Percentiles rank a stretch among this genome's conserved stretches.
Conservation (phyloP, 2,888 invertebrate genomes). For the Diaprepes abbreviatus region DNA sequence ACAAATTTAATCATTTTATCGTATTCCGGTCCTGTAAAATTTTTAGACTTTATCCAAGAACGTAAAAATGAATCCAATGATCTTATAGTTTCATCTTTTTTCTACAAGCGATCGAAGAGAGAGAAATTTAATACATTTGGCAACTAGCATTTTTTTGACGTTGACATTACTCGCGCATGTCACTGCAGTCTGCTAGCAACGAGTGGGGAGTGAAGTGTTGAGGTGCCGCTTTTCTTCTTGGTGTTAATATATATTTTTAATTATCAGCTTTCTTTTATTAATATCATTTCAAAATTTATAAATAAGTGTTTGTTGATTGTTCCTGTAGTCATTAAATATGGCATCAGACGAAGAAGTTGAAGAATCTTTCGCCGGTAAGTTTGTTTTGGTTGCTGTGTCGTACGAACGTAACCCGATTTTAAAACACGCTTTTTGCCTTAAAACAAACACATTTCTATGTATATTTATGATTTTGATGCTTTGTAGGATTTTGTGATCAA, state of each 20-base stretch:
- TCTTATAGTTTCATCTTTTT: not conserved
- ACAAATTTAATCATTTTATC: too few species aligned
- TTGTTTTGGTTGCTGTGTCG: constrained; percentile 57
- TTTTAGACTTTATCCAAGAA: too few species aligned
- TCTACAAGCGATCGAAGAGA: not conserved
- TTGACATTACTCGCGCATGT: constrained; percentile 32
- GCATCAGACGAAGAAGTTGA: constrained; percentile 92
- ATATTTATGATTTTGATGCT: not conserved
- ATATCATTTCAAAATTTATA: constrained; percentile 30
- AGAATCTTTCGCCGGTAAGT: constrained; percentile 89
- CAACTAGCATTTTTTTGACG: not conserved
- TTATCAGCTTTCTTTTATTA: constrained; percentile 38
- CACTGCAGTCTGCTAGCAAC: constrained; percentile 5
- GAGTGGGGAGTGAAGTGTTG: constrained; percentile 33
- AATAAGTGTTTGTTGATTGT: constrained; percentile 40
- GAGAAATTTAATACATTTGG: not conserved
- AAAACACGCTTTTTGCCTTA: constrained; percentile 43
- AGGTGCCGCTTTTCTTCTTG: constrained; percentile 28
- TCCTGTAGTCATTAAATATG: constrained; percentile 69
- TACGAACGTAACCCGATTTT: constrained; percentile 22
- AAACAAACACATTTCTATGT: constrained; percentile 37
- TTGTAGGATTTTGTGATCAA: not conserved
- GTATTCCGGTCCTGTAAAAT: too few species aligned
- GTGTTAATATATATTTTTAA: constrained; percentile 29
- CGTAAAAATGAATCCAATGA: too few species aligned